Conservation (phyloP, 2,113 vertebrate genomes). For the Stigmatopora argus region DNA sequence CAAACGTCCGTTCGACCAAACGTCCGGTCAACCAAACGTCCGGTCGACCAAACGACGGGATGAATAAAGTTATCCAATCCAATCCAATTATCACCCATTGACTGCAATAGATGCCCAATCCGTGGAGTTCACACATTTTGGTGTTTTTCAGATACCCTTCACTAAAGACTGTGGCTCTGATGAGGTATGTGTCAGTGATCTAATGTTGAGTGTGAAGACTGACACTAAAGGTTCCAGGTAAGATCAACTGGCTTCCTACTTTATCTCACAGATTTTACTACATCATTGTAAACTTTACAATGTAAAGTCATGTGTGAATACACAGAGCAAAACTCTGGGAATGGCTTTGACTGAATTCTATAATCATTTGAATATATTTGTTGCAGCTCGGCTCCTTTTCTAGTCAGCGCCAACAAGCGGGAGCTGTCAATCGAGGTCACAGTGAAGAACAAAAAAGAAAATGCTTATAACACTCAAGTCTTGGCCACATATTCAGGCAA, state of each 20-base stretch:
- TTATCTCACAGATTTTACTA: neutral
- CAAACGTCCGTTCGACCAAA: no score
- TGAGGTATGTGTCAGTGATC: constrained; percentile 79
- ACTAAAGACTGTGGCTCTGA: constrained; percentile 87
- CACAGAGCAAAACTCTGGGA: no score
- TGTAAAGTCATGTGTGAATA: no score
- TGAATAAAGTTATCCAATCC: no score
- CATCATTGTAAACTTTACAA: no score
- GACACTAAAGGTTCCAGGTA: constrained; percentile 64
- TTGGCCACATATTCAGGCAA: constrained; percentile 75
- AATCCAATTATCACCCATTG: no score
- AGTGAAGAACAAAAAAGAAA: constrained; percentile 80
- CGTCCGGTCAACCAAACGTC: no score
- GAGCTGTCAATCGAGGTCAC: constrained; percentile 73
- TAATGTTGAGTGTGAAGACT: constrained; percentile 74
- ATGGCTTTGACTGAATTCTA: neutral
- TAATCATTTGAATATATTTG: constrained; percentile 33
- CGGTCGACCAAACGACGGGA: no score
- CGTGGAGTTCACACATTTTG: neutral
- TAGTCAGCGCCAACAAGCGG: constrained; percentile 77
- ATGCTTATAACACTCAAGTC: constrained; percentile 82
- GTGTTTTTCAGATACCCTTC: constrained; percentile 77
- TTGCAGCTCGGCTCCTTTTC: constrained; percentile 70
- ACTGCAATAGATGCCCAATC: no score
- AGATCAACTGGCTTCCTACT: constrained; percentile 5